Base-by-base conservation (phyloP, 2,888 invertebrate genomes). In the Alviniconcha strummeri region DNA sequence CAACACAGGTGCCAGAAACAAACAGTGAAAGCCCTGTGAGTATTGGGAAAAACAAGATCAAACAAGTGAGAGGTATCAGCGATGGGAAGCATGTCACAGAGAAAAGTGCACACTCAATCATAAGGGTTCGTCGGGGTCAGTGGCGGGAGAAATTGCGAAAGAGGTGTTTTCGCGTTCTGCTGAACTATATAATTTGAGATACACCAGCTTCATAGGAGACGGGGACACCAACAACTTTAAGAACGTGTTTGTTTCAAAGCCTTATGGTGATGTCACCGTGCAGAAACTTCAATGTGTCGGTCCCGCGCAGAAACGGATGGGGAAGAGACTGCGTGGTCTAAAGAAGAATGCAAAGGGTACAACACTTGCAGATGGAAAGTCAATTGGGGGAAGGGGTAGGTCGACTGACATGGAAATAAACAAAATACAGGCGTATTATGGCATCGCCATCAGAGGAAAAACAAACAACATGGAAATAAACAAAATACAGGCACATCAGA, bases 161-260 rank as follows among this genome's bases (percentile, higher is more conserved):
- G 52, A 52, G 36, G 78, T 69, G 0, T 78, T 83, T 57, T 15
- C 11, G 9, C 17, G 78, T 36, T 83, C 78, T 52, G 36, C n/a
- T 54, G n/a, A 55, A 0, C 15, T 19, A 2, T 57, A 19, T 5
- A 71, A 57, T 54, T 57, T 83, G 54, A 52, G 60, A 15, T 78
- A 83, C n/a, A 56, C 17, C 15, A 78, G 69, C 36, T 76, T 57
- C 56, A 52, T 82, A 17, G 82, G 82, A n/a, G 77, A 82, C 64
- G 77, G 82, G 9, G 77, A 82, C 52, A 64, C 76, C 17, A 19
- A 56, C 17, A 57, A 11, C 11, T 82, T 82, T 69, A 82, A 76
- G n/a, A 76, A 64, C 17, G 76, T 57, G 7, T 36, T 57, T 2
- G 57, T 57, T 57, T 60, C 67, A n/a, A 7, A 55, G 4, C 69